Evolutionary conservation across 1,140 invertebrate species (phyloP).

Genomic region (Ips nitidus): DNA sequence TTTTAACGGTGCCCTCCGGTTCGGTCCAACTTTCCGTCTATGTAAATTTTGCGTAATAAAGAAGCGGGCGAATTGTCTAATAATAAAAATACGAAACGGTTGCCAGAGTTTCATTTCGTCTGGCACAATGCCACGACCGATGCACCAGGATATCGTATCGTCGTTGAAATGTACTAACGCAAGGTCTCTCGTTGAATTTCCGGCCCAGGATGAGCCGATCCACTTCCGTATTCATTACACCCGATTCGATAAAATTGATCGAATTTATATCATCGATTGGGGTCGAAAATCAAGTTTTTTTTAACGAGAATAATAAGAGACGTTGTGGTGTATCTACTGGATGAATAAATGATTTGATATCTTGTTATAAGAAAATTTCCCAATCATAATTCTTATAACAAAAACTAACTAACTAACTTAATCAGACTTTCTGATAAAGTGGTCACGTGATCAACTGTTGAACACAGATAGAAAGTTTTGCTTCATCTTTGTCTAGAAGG

Average conservation of each 20-base stretch:
- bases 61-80: conserved; percentile 39
- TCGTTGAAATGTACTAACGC: conserved; percentile 24
- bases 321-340: no score
- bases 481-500: no score
- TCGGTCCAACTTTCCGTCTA: conserved; percentile 34
- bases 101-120: conserved; percentile 28
- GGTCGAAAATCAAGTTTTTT: no score
- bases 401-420: no score
- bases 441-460: no score
- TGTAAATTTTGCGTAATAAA: conserved; percentile 39
- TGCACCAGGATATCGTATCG: conserved; percentile 32
- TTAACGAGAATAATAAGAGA: no score
- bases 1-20: conserved; percentile 28
- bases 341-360: no score
- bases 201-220: conserved; percentile 14
- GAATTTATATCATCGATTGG: no score
- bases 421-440: no score
- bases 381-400: no score
- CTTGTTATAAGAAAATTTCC: no score
- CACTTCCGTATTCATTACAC: conserved; percentile 27
- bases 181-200: conserved; percentile 20
- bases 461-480: no score
- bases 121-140: conserved; percentile 32
- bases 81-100: conserved; percentile 39
- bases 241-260: neutral